These are phyloP conservation scores for Hymenopus coronatus DNA, from an alignment of 2,888 invertebrate genomes.

Conservation along the genomic window DNA sequence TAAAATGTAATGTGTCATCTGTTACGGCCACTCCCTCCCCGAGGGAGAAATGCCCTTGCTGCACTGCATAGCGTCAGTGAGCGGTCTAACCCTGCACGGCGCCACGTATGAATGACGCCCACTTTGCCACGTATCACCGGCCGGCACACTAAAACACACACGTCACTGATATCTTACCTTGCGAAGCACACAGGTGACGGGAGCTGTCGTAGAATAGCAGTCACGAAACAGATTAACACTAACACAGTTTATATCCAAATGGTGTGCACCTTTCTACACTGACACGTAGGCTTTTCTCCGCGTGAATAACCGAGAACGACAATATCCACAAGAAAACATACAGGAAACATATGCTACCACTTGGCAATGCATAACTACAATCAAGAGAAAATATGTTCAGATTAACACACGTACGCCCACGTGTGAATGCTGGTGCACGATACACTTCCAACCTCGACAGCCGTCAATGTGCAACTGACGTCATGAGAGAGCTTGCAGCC, in stretches of 20 bases:
- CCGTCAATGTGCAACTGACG: not conserved
- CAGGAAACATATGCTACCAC: not conserved
- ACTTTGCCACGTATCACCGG: not conserved
- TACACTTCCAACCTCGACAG: not conserved
- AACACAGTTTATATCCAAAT: not conserved
- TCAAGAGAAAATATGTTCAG: not conserved
- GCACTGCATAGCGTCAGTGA: not conserved
- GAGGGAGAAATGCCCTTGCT: not conserved
- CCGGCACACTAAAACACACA: not conserved
- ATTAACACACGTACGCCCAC: not conserved
- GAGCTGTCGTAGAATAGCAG: not conserved
- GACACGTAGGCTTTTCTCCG: constrained; percentile 8
- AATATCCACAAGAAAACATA: constrained; percentile 12
- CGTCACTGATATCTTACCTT: not conserved
- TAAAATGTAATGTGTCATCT: too few species aligned
- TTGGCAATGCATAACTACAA: not conserved
- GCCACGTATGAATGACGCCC: not conserved
- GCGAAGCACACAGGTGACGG: too few species aligned
- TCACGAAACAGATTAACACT: not conserved
- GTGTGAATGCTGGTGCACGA: not conserved
- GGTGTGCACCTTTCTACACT: not conserved
- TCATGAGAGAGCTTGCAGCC: not conserved
- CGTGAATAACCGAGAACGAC: constrained; percentile 16
- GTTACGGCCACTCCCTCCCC: not conserved
- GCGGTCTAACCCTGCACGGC: not conserved